Conservation (phyloP, 1,140 invertebrate species). For the Drosophila parvula region DNA sequence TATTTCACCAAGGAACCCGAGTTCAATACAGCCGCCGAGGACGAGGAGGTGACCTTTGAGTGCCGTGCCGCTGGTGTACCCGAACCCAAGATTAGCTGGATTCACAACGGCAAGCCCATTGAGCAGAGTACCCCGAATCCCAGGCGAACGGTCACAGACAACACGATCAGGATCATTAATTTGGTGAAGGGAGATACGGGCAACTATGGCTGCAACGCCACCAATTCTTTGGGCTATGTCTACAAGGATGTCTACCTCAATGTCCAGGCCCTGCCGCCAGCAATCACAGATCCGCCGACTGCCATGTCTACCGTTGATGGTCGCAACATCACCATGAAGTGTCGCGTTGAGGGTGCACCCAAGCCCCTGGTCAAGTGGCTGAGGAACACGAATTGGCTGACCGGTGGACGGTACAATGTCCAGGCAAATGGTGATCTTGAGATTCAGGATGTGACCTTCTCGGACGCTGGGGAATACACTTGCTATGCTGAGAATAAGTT, state of each 20-base stretch:
- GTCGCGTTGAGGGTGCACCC: constrained; percentile 97
- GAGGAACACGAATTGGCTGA: constrained; percentile 88
- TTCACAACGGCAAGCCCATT: constrained; percentile 97
- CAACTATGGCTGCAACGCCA: constrained; percentile 99
- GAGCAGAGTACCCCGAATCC: constrained; percentile 90
- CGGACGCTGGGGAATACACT: constrained; percentile 94
- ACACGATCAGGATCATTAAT: constrained; percentile 92
- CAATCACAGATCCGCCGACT: constrained; percentile 93
- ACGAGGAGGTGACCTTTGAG: constrained; percentile 93
- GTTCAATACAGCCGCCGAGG: constrained; percentile 94
- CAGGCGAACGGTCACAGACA: constrained; percentile 87
- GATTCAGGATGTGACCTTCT: constrained; percentile 92
- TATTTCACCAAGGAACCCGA: constrained; percentile 97
- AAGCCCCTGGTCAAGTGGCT: constrained; percentile 98
- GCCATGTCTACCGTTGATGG: constrained; percentile 93
- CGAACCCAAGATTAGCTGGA: constrained; percentile 96
- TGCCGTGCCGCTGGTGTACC: constrained; percentile 96
- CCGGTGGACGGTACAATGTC: constrained; percentile 91
- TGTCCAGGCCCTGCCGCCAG: constrained; percentile 95
- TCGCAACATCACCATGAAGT: constrained; percentile 92
- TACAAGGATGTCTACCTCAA: constrained; percentile 99
- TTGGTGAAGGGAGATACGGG: constrained; percentile 96
- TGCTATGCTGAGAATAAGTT: constrained; percentile 98
- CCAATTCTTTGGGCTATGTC: constrained; percentile 98
- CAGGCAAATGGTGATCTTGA: constrained; percentile 92